phyloP scores from a whole-genome alignment of 1,140 invertebrate species.

The Meteorus sp. region DNA sequence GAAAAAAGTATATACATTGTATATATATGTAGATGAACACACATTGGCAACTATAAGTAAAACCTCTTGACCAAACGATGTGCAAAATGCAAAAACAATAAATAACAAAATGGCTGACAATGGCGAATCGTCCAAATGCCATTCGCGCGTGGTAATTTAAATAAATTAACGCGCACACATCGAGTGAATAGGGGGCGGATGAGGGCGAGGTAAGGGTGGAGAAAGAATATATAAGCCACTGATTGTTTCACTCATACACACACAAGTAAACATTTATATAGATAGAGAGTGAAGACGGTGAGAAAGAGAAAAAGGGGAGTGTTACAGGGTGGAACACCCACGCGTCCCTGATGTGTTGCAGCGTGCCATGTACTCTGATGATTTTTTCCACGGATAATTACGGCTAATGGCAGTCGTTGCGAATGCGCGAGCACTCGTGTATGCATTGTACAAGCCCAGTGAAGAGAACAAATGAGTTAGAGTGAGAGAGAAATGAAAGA shows the following conservation, averaged over 20 bases:
- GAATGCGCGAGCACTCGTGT: slow-evolving; percentile 32
- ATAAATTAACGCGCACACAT: slow-evolving; percentile 51
- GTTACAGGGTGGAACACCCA: slow-evolving; percentile 42
- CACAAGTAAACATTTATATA: not conserved
- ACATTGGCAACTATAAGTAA: slow-evolving; percentile 1
- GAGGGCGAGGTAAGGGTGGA: not conserved
- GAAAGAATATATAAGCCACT: too few species aligned
- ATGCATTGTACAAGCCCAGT: slow-evolving; percentile 12
- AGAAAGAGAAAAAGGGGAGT: not conserved
- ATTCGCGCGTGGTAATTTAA: slow-evolving; percentile 49
- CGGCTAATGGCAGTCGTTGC: slow-evolving; percentile 48
- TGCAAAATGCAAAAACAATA: slow-evolving; percentile 35
- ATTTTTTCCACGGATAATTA: slow-evolving; percentile 44
- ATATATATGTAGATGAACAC: too few species aligned
- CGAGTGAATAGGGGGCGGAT: slow-evolving; percentile 9
- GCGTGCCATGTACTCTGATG: slow-evolving; percentile 28
- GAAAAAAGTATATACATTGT: slow-evolving; percentile 22
- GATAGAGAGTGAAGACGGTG: not conserved
- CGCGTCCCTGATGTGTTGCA: slow-evolving; percentile 27
- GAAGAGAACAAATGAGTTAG: not conserved
- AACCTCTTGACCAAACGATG: slow-evolving; percentile 22
- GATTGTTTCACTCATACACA: not conserved
- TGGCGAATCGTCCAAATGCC: slow-evolving; percentile 44
- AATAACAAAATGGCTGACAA: slow-evolving; percentile 51
- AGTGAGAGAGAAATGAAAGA: not conserved